phyloP scores from a whole-genome alignment of 1,140 invertebrate genomes.

The Cylas formicarius region DNA sequence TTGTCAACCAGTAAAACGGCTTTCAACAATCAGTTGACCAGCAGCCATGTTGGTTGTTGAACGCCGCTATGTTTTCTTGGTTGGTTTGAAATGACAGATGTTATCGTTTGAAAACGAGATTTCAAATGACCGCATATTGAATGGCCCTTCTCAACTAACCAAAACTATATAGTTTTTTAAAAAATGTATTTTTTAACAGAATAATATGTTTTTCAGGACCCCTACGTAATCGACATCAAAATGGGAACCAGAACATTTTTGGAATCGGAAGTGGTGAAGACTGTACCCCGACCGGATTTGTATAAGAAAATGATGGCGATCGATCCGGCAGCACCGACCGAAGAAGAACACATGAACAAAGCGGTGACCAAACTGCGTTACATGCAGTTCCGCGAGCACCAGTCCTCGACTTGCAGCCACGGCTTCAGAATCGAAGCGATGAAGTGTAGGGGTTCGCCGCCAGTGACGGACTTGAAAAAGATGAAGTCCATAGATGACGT shows the following conservation, averaged over 20 bases:
- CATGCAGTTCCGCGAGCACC: constrained; percentile 90
- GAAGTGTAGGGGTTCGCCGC: constrained; percentile 68
- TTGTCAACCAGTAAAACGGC: too few relatives aligned
- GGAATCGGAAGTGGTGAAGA: constrained; percentile 87
- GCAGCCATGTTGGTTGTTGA: too few relatives aligned
- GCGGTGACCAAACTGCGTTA: constrained; percentile 90
- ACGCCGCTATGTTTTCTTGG: too few relatives aligned
- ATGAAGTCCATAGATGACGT: constrained; percentile 74
- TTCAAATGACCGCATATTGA: too few relatives aligned
- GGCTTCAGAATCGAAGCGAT: constrained; percentile 96
- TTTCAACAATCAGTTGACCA: too few relatives aligned
- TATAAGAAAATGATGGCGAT: constrained; percentile 93
- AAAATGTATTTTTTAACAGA: constrained; percentile 11
- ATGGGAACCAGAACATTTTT: constrained; percentile 89
- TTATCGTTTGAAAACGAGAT: too few relatives aligned
- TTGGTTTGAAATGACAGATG: too few relatives aligned
- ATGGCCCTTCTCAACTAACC: constrained; percentile 12
- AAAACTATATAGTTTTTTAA: not conserved
- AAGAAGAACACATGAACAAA: constrained; percentile 65
- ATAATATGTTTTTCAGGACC: constrained; percentile 58
- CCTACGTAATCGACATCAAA: constrained; percentile 89
- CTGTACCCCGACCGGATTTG: constrained; percentile 65
- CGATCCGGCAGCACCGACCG: constrained; percentile 77
- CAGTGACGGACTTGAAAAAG: constrained; percentile 68
- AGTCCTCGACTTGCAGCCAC: constrained; percentile 85